phyloP scores from a whole-genome alignment of 2,888 invertebrate species.

The Kryphioiulus occultus region DNA sequence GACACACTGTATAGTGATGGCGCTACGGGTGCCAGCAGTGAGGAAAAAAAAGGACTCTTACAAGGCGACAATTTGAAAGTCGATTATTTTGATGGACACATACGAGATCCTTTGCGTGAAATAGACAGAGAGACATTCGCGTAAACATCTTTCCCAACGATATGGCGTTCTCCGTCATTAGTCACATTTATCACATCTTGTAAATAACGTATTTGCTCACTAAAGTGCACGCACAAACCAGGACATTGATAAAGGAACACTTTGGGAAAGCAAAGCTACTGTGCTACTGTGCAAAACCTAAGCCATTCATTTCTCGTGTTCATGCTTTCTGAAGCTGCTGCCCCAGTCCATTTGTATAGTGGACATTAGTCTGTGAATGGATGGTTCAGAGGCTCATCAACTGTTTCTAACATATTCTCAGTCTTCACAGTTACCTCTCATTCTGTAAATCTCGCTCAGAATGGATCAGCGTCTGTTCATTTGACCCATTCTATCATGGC shows the following conservation, averaged over 20 bases:
- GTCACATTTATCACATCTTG: slow-evolving; percentile 25
- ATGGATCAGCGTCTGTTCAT: not conserved
- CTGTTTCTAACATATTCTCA: slow-evolving; percentile 4
- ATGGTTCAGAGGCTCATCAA: not conserved
- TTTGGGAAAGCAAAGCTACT: not conserved
- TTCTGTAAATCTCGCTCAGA: not conserved
- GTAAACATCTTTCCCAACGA: slow-evolving; percentile 37
- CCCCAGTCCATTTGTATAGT: not conserved
- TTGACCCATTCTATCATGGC: not conserved
- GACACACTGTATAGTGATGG: slow-evolving; percentile 75
- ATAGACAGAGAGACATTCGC: slow-evolving; percentile 52
- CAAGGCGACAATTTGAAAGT: slow-evolving; percentile 57
- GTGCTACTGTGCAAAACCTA: not conserved
- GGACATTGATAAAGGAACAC: not conserved
- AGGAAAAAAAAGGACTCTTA: slow-evolving; percentile 63
- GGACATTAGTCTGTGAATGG: not conserved
- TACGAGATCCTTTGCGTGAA: slow-evolving; percentile 49
- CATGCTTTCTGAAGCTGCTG: not conserved
- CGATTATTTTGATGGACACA: slow-evolving; percentile 53
- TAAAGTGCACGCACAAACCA: not conserved
- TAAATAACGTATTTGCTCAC: slow-evolving; percentile 26
- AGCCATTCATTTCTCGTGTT: not conserved
- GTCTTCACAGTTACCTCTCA: not conserved
- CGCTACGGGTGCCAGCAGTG: slow-evolving; percentile 60
- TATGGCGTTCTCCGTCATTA: not conserved